A percentile compares a stretch with the other conserved stretches of the same genome.
Conservation (phyloP, 2,797 vertebrate species). For the Falco berigora region DNA sequence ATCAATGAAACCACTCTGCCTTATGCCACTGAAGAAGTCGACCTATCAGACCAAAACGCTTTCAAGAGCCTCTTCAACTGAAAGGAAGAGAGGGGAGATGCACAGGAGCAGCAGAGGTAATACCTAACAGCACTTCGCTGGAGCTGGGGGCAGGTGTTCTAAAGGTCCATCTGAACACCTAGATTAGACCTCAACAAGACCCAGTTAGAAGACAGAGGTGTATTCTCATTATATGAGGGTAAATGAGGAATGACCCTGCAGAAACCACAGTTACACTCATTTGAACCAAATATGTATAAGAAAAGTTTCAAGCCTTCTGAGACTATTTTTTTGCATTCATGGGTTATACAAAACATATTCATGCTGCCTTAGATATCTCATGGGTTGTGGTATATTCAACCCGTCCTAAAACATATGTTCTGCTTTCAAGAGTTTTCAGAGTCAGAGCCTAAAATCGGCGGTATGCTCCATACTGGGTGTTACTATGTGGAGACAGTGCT, state of each 20-base stretch:
- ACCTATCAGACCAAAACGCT: neutral
- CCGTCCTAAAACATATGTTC: neutral
- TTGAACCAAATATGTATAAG: neutral
- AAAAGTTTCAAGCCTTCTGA: neutral
- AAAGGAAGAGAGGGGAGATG: neutral
- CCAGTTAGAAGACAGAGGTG: neutral
- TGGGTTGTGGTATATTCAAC: conserved; percentile 5
- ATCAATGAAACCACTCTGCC: neutral
- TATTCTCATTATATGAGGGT: neutral
- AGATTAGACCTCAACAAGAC: neutral
- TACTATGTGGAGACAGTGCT: neutral
- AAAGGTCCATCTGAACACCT: neutral
- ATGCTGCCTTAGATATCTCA: neutral
- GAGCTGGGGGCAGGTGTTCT: neutral
- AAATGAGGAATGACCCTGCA: neutral
- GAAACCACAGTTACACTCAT: neutral
- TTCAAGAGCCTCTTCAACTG: neutral
- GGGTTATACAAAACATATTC: neutral
- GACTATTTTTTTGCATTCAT: neutral
- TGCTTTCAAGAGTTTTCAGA: neutral
- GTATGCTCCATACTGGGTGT: neutral
- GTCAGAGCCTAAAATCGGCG: neutral
- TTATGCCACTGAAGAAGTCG: neutral
- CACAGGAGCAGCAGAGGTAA: neutral
- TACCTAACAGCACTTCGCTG: neutral